phyloP scores from a whole-genome alignment of 2,888 invertebrate genomes.

The Heliconius sara region DNA sequence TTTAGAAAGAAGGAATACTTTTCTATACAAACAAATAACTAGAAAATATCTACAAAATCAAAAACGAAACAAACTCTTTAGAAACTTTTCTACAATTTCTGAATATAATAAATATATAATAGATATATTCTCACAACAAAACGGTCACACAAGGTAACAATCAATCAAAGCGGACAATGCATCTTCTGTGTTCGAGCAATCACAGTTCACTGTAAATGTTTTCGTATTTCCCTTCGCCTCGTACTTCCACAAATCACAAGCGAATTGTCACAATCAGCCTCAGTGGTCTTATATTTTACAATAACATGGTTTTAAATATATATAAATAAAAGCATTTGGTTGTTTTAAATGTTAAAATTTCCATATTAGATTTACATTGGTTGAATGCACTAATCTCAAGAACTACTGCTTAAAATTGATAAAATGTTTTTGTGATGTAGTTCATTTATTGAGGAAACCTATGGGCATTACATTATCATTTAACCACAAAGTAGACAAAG shows the following conservation, averaged over 20 bases:
- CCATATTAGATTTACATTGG: neutral
- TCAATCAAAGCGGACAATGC: slow-evolving; percentile 29
- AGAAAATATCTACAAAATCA: neutral
- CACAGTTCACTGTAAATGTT: slow-evolving; percentile 24
- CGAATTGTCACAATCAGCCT: neutral
- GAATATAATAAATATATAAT: neutral
- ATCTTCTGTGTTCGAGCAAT: slow-evolving; percentile 18
- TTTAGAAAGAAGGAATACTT: no score
- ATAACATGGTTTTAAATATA: neutral
- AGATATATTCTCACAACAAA: neutral
- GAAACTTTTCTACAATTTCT: neutral
- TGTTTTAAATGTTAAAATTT: neutral
- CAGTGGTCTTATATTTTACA: neutral
- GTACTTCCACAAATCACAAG: slow-evolving; percentile 15
- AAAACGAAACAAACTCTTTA: neutral
- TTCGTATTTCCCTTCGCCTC: slow-evolving; percentile 15
- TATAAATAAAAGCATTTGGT: neutral
- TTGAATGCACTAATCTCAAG: neutral
- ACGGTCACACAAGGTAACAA: neutral
- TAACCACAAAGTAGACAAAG: no score
- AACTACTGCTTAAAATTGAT: no score
- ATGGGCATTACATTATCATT: no score
- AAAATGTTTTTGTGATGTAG: no score
- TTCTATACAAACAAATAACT: neutral
- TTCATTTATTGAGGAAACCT: no score